Base-by-base conservation (phyloP, 1,140 invertebrate genomes). In the Aphaenogaster rudis region DNA sequence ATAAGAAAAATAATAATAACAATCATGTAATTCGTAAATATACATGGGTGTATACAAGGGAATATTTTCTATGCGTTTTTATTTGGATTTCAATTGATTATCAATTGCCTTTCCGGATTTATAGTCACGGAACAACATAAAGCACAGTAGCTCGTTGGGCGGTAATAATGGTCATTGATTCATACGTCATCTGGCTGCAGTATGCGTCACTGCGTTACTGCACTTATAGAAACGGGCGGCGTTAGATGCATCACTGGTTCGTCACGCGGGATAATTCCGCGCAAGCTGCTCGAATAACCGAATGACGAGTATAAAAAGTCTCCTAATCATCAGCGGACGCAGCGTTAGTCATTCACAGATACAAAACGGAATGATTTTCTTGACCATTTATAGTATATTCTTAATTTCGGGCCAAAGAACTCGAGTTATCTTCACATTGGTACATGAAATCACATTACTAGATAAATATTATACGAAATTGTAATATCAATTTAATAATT, bases 331-430 rank as follows among this genome's bases (percentile, higher is more conserved):
- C 48, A 61, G 17, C 33, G 57, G 50, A 61, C 33, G 59, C 39
- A 54, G 2, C 52, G 52, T 87, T 88, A 88, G 79, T 89, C 72
- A 84, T 67, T 71, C 39, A 48, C 33, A 77, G 63, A 90, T 82
- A 77, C 42, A 50, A 15, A 67, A 45, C 52, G 54, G 69, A 74
- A 88, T 66, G 54, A 78, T 84, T 82, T 88, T 80, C 59, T 57
- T 66, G 36, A 59, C 54, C 17, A 57, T 45, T 45, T 71, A 11
- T 17, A 59, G 15, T 2, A 3, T n/a, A 15, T 59, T 36, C 13
- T 72, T 48, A 50, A 45, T 8, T 59, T n/a, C 28, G 5, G 8
- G 21, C 5, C n/a, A 67, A 45, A 45, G n/a, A 45, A 67, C 39
- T 67, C 17, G 17, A 67, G 2, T 67, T 21, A 67, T 5, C 1